These are phyloP conservation scores for Aplochiton taeniatus DNA, from an alignment of 2,797 vertebrate species.

Conservation along the genomic window DNA sequence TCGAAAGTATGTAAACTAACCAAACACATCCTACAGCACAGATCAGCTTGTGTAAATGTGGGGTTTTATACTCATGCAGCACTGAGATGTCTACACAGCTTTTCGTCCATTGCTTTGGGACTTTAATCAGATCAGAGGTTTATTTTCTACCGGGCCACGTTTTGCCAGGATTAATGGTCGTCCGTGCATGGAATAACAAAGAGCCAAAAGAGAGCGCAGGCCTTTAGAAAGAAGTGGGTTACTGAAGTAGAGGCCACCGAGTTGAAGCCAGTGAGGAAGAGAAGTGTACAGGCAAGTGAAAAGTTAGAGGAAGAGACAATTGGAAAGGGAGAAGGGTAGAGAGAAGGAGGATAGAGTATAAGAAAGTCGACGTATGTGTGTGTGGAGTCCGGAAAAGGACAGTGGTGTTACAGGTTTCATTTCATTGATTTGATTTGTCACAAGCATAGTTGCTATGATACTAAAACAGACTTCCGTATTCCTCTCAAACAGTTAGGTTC, in stretches of 20 bases:
- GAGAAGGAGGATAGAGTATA: neutral
- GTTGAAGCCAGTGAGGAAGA: neutral
- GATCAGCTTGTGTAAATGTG: slow-evolving; percentile 16
- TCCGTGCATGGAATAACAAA: neutral
- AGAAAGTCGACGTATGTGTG: neutral
- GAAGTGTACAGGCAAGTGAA: too few species aligned
- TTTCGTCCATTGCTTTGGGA: slow-evolving; percentile 16
- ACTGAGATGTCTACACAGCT: slow-evolving; percentile 9
- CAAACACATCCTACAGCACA: neutral
- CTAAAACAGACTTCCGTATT: too few species aligned
- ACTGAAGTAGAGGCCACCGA: too few species aligned
- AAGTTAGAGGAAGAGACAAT: neutral
- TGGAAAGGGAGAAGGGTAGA: neutral
- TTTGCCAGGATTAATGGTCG: slow-evolving; percentile 10
- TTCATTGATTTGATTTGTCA: too few species aligned
- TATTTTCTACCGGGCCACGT: slow-evolving; percentile 14
- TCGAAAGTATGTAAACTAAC: too few species aligned
- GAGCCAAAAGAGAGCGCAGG: neutral
- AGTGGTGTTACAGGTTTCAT: too few species aligned
- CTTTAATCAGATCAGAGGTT: slow-evolving; percentile 27
- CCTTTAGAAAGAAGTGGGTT: too few species aligned
- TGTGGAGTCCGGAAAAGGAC: neutral
- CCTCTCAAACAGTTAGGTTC: too few species aligned
- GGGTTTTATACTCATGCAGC: slow-evolving; percentile 11
- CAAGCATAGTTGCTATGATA: too few species aligned